Conservation (phyloP, 2,888 invertebrate species). For the Diaperis boleti region DNA sequence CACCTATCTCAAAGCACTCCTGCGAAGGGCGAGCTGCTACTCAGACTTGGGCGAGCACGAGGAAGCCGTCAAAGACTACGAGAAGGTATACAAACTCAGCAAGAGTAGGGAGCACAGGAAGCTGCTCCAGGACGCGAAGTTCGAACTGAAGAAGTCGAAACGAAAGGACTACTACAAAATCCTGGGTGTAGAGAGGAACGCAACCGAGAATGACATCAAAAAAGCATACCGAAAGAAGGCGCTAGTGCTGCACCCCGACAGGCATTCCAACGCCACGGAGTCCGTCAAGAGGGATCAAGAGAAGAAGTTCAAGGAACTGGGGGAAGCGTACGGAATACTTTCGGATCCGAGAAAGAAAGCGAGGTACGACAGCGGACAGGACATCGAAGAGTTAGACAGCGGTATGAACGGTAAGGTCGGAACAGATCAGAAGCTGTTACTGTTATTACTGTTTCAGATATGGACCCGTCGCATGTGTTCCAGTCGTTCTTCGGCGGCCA, state of each 20-base stretch:
- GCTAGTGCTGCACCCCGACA: slow-evolving; percentile 92
- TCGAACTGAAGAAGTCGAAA: slow-evolving; percentile 90
- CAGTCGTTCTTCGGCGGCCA: slow-evolving; percentile 85
- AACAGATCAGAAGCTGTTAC: too few relatives aligned
- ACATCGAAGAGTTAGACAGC: slow-evolving; percentile 80
- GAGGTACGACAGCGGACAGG: slow-evolving; percentile 92
- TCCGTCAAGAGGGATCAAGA: slow-evolving; percentile 91
- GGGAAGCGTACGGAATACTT: slow-evolving; percentile 94
- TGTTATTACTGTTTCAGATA: too few relatives aligned
- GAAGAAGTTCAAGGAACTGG: slow-evolving; percentile 93
- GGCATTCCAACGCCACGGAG: slow-evolving; percentile 89
- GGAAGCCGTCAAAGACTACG: slow-evolving; percentile 92
- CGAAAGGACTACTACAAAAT: slow-evolving; percentile 98
- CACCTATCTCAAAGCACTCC: slow-evolving; percentile 87
- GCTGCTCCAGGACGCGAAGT: slow-evolving; percentile 87
- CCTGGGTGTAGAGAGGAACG: slow-evolving; percentile 84
- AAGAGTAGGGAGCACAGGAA: slow-evolving; percentile 84
- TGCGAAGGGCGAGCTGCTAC: slow-evolving; percentile 90
- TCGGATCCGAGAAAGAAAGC: slow-evolving; percentile 91
- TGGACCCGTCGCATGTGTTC: slow-evolving; percentile 88
- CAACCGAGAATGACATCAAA: slow-evolving; percentile 92
- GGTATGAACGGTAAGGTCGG: too few relatives aligned
- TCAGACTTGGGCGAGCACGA: slow-evolving; percentile 86
- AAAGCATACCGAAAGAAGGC: slow-evolving; percentile 94
- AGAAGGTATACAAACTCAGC: slow-evolving; percentile 85